Conservation (phyloP, 2,888 invertebrate species). For the Frankliniella intonsa region DNA sequence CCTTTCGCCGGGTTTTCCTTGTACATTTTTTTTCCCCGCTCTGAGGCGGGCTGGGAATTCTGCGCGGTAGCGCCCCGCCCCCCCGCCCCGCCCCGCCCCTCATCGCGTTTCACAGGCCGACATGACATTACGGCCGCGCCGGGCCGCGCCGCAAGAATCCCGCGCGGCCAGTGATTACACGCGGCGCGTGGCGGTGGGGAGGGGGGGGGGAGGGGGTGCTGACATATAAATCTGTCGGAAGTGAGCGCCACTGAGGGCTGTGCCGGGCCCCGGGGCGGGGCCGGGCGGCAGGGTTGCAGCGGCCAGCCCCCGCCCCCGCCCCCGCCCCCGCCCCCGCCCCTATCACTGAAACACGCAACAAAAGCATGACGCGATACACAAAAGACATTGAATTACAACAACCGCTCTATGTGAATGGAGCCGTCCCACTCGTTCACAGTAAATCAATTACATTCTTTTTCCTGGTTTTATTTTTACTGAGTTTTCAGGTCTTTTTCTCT, state of each 20-base stretch:
- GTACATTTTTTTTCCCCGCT: no score
- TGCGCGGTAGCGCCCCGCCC: no score
- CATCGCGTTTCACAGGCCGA: no score
- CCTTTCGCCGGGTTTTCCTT: no score
- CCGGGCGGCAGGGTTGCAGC: background rate
- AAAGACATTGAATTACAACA: background rate
- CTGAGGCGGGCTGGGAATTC: no score
- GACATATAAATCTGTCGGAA: conserved; percentile 10
- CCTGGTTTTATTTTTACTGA: background rate
- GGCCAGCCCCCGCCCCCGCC: background rate
- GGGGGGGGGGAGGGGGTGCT: background rate
- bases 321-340: background rate
- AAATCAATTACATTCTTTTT: background rate
- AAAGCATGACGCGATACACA: background rate
- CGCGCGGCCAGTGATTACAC: no score
- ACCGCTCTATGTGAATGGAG: background rate
- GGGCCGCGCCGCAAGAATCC: no score
- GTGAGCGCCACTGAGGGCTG: background rate
- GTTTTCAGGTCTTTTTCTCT: background rate
- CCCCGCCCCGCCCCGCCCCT: no score
- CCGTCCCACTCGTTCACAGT: background rate
- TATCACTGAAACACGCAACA: background rate
- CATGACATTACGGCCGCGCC: no score
- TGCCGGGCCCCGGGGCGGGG: background rate
- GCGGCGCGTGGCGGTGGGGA: no score